These are phyloP conservation scores for Sebastes oblongus DNA, from an alignment of 2,797 vertebrate genomes.

Conservation along the genomic window DNA sequence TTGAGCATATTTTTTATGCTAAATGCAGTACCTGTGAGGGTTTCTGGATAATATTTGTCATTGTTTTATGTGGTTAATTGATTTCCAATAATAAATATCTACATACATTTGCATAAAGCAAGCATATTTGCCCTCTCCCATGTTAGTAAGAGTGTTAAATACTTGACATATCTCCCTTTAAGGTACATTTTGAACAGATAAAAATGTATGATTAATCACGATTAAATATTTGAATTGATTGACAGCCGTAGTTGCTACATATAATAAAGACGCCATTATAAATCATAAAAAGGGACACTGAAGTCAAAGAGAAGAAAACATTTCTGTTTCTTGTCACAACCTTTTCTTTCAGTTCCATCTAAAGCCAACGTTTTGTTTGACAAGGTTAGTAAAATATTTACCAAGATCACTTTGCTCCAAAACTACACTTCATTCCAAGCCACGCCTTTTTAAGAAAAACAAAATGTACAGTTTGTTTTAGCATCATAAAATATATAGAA, in stretches of 20 bases:
- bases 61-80: too few species aligned
- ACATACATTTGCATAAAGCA: too few species aligned
- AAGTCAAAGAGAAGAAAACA: background rate
- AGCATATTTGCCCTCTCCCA: too few species aligned
- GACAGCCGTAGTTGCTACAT: too few species aligned
- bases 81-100: too few species aligned
- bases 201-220: background rate
- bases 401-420: background rate
- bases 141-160: too few species aligned
- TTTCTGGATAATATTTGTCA: too few species aligned
- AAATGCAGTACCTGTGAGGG: too few species aligned
- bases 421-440: background rate
- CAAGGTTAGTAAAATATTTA: background rate
- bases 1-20: too few species aligned
- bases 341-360: background rate
- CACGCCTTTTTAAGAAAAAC: background rate
- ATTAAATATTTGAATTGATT: too few species aligned
- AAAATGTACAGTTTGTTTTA: background rate
- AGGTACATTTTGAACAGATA: background rate
- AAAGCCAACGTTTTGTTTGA: background rate
- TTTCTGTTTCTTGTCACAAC: background rate
- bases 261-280: background rate
- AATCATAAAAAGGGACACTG: background rate
- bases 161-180: too few species aligned
- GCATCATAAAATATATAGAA: background rate